Conservation (phyloP, 2,797 vertebrate species). For the Pangasius djambal region DNA sequence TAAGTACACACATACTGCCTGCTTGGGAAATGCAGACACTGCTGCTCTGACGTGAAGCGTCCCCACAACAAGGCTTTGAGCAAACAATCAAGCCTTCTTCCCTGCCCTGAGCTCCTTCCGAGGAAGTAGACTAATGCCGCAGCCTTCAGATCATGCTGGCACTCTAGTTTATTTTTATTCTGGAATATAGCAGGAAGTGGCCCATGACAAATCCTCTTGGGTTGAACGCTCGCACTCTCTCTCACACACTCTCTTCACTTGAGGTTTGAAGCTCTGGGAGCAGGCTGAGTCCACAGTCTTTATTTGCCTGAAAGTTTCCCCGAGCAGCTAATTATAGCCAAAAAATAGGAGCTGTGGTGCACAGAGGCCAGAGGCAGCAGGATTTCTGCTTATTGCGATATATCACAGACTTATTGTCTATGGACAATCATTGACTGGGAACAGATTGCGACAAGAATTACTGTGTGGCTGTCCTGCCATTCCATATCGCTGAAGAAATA, state of each 20-base stretch:
- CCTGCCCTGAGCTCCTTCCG: slow-evolving; percentile 18
- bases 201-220: slow-evolving; percentile 38
- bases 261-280: slow-evolving; percentile 28
- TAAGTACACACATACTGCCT: background rate
- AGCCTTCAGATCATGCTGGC: slow-evolving; percentile 38
- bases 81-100: slow-evolving; percentile 12
- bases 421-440: slow-evolving; percentile 74
- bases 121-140: slow-evolving; percentile 62
- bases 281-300: slow-evolving; percentile 42
- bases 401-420: slow-evolving; percentile 76
- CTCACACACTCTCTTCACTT: slow-evolving; percentile 11
- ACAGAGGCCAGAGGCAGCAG: slow-evolving; percentile 43
- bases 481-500: slow-evolving; percentile 36
- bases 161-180: slow-evolving; percentile 37
- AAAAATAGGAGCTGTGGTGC: slow-evolving; percentile 34
- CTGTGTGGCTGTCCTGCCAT: slow-evolving; percentile 62
- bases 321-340: slow-evolving; percentile 56
- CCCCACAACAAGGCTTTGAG: slow-evolving; percentile 31
- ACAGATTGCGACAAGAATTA: slow-evolving; percentile 73
- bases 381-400: slow-evolving; percentile 74
- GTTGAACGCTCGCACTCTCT: slow-evolving; percentile 10
- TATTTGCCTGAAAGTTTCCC: slow-evolving; percentile 53
- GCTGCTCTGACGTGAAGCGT: slow-evolving; percentile 20
- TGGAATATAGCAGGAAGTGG: slow-evolving; percentile 40
- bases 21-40: slow-evolving; percentile 27